phyloP scores from a whole-genome alignment of 1,140 invertebrate genomes.

The Chelonus insularis region DNA sequence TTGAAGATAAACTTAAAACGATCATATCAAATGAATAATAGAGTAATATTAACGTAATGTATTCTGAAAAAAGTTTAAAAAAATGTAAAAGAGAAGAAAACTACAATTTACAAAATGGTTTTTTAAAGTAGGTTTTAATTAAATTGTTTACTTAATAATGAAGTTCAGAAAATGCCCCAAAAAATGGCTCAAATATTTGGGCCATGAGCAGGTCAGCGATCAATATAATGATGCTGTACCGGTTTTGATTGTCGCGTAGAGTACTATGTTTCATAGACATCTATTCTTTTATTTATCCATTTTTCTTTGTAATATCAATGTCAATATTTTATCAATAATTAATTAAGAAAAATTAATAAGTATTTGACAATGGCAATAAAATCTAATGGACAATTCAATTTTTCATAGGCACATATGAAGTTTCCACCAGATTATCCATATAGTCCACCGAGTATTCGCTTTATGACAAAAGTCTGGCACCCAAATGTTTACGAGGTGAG shows the following conservation, averaged over 20 bases:
- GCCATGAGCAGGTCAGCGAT: conserved; percentile 57
- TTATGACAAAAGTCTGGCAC: conserved; percentile 99
- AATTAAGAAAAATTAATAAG: too few relatives aligned
- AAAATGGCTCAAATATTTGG: conserved; percentile 54
- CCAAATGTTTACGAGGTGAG: conserved; percentile 99
- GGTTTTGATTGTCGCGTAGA: conserved; percentile 13
- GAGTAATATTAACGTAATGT: too few relatives aligned
- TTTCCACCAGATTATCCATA: conserved; percentile 98
- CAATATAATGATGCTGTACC: conserved; percentile 48
- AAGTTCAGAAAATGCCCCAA: conserved; percentile 44
- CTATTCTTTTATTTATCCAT: too few relatives aligned
- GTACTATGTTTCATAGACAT: too few relatives aligned
- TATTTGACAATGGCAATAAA: too few relatives aligned
- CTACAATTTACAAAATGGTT: background rate
- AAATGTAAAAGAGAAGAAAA: background rate
- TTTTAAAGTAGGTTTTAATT: conserved; percentile 50
- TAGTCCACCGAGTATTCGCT: conserved; percentile 95
- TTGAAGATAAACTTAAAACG: too few relatives aligned
- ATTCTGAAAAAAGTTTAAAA: too few relatives aligned
- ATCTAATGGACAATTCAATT: conserved; percentile 44
- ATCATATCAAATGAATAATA: too few relatives aligned
- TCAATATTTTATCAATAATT: too few relatives aligned
- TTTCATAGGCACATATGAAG: conserved; percentile 93
- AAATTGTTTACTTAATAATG: background rate
- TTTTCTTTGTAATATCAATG: too few relatives aligned